Percentiles rank a stretch among this genome's conserved stretches.
Evolutionary conservation across 2,797 vertebrate genomes (phyloP).

Genomic region (Clamator glandarius): DNA sequence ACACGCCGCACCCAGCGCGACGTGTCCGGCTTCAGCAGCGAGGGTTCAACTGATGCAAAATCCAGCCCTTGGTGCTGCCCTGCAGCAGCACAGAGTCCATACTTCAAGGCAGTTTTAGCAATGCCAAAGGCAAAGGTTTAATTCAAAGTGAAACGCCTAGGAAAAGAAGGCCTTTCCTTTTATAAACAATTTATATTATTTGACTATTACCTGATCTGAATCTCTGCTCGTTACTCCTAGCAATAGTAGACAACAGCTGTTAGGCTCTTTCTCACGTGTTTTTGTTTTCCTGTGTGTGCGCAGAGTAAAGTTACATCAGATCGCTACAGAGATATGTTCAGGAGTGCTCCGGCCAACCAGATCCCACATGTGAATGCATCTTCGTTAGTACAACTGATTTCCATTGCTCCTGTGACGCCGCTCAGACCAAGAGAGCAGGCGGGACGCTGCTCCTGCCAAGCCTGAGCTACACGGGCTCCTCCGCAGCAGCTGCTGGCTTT

Average conservation of each 20-base stretch:
- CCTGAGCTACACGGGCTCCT: background rate
- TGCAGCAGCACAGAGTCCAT: background rate
- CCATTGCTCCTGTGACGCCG: background rate
- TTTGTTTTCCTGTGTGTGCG: background rate
- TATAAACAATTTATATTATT: conserved; percentile 44
- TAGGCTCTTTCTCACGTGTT: background rate
- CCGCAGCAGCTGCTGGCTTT: background rate
- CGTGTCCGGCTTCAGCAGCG: rapidly evolving
- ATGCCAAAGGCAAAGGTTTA: conserved; percentile 47
- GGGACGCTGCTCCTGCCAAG: background rate
- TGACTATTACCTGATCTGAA: conserved; percentile 50
- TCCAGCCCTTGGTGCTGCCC: conserved; percentile 37
- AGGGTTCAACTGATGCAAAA: background rate
- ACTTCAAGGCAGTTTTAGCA: conserved; percentile 46
- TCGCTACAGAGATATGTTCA: conserved; percentile 16
- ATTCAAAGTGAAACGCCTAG: conserved; percentile 34
- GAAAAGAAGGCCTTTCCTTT: conserved; percentile 62
- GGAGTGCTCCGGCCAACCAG: conserved; percentile 6
- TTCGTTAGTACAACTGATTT: background rate
- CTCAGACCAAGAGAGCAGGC: background rate
- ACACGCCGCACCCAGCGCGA: rapidly evolving
- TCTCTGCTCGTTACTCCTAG: conserved; percentile 56
- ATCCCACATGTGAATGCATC: background rate
- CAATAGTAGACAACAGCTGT: conserved; percentile 22
- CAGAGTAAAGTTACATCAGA: conserved; percentile 2